Base-by-base conservation (phyloP, 2,113 vertebrate genomes). In the Oriolus oriolus region DNA sequence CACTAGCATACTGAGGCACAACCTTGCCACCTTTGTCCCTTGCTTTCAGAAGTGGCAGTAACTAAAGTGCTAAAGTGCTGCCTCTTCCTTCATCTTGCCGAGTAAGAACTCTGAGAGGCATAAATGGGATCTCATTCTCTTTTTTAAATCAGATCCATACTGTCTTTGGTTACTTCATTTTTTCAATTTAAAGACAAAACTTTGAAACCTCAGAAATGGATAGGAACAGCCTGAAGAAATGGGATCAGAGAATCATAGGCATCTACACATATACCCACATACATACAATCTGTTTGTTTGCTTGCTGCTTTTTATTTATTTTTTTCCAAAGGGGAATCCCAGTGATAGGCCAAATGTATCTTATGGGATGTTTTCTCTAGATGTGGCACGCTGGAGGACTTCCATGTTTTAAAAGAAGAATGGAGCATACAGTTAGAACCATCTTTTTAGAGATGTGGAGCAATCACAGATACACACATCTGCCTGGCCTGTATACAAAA, bases 211-310 rank as follows among this genome's bases (percentile, higher is more conserved):
- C 17, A 59, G 28, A 80, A 76, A 69, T 1, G 53, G 12, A 13
- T 5, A 93, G 21, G 33, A 78, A 75, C 23, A 37, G 2, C 4
- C 57, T 41, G n/a, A 87, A 93, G 23, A 88, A 75, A 52, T 30
- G 8, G 10, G 42, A 23, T 69, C 18, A 37, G 47, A 27, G 26
- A 31, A 47, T 35, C n/a, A 41, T 31, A 69, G 26, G 15, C 28
- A 41, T 47, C n/a, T 47, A 6, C 14, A 27, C 2, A 13, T 2
- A 27, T 3, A 20, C 0, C 18, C 7, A 31, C 3, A 17, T 0
- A 27, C 18, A 18, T 7, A 31, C 1, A 57, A 19, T 26, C 44
- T 68, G 22, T 22, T 44, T 45, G 12, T 6, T 39, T 26, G 4
- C 11, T 37, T 39, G 33, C 27, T 64, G 9, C 3, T 4, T 70